Evolutionary conservation across 1,140 invertebrate genomes (phyloP), one percentile per base, ranked within the genome.

Genomic region (Drosophila tropicalis): DNA sequence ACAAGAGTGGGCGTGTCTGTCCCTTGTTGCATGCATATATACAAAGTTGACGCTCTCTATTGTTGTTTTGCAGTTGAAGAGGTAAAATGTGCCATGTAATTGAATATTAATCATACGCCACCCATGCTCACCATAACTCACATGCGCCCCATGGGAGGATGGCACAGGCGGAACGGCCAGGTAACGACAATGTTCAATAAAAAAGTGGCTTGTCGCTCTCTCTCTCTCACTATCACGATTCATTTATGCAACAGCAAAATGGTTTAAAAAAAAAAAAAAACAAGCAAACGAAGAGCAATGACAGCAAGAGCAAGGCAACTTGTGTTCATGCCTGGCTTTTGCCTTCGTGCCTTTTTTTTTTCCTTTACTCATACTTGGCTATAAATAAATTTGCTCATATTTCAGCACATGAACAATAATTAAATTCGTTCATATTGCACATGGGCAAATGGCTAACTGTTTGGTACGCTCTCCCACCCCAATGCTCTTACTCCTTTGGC

Each of bases 381-480:
- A 87, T 87, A 87, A 87, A 87, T 87, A 87, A 89, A 84, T 89
- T 89, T 83, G 51, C 76, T 81, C 84, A 84, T 87, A 87, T 87
- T 87, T 87, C 84, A 87, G 73, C 84, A 89, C 84, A 89, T 87
- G 84, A 84, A 89, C 84, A 87, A 87, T 87, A 87, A 87, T 87
- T 87, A 87, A 89, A 87, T 87, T 87, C 80, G 84, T 78, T 86
- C 79, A 87, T 79, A 76, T 87, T 64, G 79, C 84, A 84, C 72
- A 83, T 74, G 79, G 80, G 83, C 44, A 61, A 51, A 72, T 72
- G 72, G 67, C 74, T 81, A 82, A 85, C 79, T 57, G 75, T 67
- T 62, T 29, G 62, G 12, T 39, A 15, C 6, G 3, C 25, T 13
- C 39, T n/a, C 29, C 15, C 58, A 10, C 3, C 39, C 61, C 63